Conservation (phyloP, 2,888 invertebrate species). For the Petrolisthes cinctipes region DNA sequence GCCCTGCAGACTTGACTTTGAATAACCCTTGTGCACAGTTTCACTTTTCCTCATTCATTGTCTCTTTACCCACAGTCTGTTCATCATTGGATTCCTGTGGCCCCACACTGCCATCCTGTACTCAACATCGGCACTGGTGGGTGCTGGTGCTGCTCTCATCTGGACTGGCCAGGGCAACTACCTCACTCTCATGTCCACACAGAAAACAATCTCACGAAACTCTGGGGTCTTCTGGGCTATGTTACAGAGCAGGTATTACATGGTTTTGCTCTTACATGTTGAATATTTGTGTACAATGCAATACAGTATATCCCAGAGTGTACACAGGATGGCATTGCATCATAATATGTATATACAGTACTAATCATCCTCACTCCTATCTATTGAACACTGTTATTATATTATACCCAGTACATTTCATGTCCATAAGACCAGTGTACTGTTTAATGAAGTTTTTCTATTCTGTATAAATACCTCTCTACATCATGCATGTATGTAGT, state of each 20-base stretch:
- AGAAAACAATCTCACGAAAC: constrained; percentile 89
- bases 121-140: constrained; percentile 85
- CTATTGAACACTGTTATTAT: not conserved
- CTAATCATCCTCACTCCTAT: too few relatives aligned
- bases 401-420: not conserved
- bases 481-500: not conserved
- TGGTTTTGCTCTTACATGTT: too few relatives aligned
- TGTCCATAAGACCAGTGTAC: not conserved
- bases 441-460: not conserved
- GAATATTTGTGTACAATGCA: too few relatives aligned
- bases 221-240: constrained; percentile 98
- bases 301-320: not conserved
- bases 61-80: constrained; percentile 77
- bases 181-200: constrained; percentile 89
- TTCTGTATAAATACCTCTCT: not conserved
- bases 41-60: too few relatives aligned
- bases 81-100: constrained; percentile 88
- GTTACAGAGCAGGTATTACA: constrained; percentile 85
- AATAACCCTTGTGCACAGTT: too few relatives aligned
- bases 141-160: constrained; percentile 91
- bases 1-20: too few relatives aligned
- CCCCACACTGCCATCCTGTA: constrained; percentile 88
- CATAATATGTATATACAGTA: not conserved
- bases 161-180: constrained; percentile 94
- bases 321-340: too few relatives aligned